These are phyloP conservation scores for Candoia aspera DNA, from an alignment of 2,113 vertebrate genomes.

Conservation along the genomic window DNA sequence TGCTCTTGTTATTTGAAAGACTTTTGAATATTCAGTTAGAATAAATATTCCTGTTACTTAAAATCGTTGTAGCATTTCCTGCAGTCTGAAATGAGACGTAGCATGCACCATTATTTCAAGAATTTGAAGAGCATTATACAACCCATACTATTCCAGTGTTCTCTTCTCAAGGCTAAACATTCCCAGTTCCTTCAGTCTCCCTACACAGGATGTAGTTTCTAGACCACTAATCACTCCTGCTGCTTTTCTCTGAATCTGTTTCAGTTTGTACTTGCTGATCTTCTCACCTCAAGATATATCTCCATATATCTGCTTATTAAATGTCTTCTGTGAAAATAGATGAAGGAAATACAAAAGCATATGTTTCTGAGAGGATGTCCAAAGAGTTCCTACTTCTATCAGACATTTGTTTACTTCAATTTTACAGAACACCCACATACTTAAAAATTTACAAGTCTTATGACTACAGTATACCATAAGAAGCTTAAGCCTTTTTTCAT, in stretches of 20 bases:
- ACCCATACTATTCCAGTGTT: not conserved
- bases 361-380: not conserved
- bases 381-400: not conserved
- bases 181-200: not conserved
- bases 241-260: not conserved
- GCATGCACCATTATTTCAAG: not conserved
- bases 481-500: not conserved
- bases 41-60: not conserved
- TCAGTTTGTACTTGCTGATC: not conserved
- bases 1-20: not conserved
- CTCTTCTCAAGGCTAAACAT: not conserved
- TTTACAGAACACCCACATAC: not conserved
- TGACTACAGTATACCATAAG: not conserved
- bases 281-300: not conserved
- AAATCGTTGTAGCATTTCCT: not conserved
- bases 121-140: not conserved
- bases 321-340: not conserved
- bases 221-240: not conserved
- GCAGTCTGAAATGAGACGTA: not conserved
- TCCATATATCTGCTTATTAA: not conserved
- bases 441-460: not conserved
- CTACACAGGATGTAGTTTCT: not conserved
- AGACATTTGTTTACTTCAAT: not conserved
- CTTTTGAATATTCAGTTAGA: not conserved
- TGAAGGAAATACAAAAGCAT: not conserved